These are phyloP conservation scores for Lophius americanus DNA, from an alignment of 2,797 vertebrate species.

Conservation along the genomic window DNA sequence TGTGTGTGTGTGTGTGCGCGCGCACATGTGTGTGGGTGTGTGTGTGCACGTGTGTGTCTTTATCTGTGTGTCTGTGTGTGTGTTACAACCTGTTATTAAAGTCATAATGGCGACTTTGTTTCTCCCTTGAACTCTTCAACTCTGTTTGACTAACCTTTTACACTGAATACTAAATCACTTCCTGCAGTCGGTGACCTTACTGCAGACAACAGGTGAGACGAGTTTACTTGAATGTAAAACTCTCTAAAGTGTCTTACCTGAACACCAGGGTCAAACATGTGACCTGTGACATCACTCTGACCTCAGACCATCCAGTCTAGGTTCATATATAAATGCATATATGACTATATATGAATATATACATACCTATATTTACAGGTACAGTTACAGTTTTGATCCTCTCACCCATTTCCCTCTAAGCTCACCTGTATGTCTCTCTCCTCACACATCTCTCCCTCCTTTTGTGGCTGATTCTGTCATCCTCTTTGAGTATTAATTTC, in stretches of 20 bases:
- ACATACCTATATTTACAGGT: too few species aligned
- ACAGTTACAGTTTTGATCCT: too few species aligned
- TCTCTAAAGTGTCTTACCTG: neutral
- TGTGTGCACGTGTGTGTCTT: neutral
- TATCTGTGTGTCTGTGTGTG: neutral
- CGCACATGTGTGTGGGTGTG: neutral
- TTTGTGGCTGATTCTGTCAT: too few species aligned
- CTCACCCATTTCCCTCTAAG: too few species aligned
- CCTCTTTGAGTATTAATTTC: too few species aligned
- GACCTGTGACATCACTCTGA: slow-evolving; percentile 7
- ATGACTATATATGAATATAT: too few species aligned
- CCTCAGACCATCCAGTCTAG: neutral
- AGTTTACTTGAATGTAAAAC: slow-evolving; percentile 6
- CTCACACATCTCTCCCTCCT: too few species aligned
- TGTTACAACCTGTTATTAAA: slow-evolving; percentile 30
- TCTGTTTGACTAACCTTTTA: slow-evolving; percentile 3
- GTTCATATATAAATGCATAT: too few species aligned
- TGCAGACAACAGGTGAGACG: neutral
- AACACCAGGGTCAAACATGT: slow-evolving; percentile 5
- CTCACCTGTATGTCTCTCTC: neutral
- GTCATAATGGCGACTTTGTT: slow-evolving; percentile 26
- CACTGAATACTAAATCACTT: neutral
- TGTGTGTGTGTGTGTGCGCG: slow-evolving; percentile 7
- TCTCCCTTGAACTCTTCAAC: slow-evolving; percentile 25
- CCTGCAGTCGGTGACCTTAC: slow-evolving; percentile 3